Base-by-base conservation (phyloP, 1,140 invertebrate species). In the Leptopilina clavipes region DNA sequence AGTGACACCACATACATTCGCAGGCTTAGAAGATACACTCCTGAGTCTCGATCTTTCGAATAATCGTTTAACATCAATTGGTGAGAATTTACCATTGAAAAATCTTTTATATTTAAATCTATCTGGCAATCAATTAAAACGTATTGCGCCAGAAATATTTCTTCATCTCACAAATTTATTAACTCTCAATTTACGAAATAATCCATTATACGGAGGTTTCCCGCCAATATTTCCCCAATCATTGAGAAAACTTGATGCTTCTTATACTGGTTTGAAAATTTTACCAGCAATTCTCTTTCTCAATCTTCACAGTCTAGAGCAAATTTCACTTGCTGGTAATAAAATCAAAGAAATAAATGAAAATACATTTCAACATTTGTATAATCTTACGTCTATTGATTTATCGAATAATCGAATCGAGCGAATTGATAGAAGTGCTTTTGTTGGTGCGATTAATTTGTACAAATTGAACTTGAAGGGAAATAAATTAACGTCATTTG, bases 121-220 rank as follows among this genome's bases (percentile, higher is more conserved):
- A 17, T 95, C 95, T n/a, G 92, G 93, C 22, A 98, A 97, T 84
- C 93, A 94, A 82, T 84, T 97, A 10, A 93, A 93, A 0, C 94
- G 94, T 76, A 85, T 97, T 10, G 91, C 93, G 0, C 90, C 91
- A 0, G 93, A 93, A 37, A 92, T 94, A 0, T 96, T 97, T 74
- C 90, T 92, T 3, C 90, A 92, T n/a, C 88, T 97, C 25, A 91
- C 93, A 0, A 92, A 92, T 65, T 86, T 97, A 40, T 91, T 93
- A n/a, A 92, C 93, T 83, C 88, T 98, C 0, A 96, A 97, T 86
- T 87, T 98, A 12, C 96, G 95, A 79, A 91, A 92, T 9, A 97
- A 97, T 87, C 91, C 92, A 7, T 92, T 96, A 80, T 89, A 90
- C 71, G 87, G 89, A 0, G 90, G 88, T 10, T 91, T 90, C 65